Conservation (phyloP, 2,888 invertebrate genomes). For the Synanthedon formicaeformis region DNA sequence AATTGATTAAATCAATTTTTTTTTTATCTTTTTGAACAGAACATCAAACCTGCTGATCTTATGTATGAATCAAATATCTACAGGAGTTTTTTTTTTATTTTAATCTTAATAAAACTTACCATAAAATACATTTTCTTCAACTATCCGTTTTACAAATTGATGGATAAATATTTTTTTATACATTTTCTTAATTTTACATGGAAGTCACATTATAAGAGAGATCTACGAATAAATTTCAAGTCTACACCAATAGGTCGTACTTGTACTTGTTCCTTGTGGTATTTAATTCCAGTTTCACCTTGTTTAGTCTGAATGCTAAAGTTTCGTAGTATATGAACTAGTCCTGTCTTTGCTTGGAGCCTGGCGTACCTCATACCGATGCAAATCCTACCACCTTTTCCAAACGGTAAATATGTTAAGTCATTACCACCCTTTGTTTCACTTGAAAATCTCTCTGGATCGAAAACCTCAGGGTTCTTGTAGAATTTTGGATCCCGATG, state of each 20-base stretch:
- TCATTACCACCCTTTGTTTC: slow-evolving; percentile 22
- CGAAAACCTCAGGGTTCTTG: slow-evolving; percentile 47
- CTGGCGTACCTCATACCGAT: slow-evolving; percentile 41
- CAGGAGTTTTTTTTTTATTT: too few relatives aligned
- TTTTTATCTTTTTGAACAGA: too few relatives aligned
- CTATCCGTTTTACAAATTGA: too few relatives aligned
- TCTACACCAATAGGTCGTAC: slow-evolving; percentile 26
- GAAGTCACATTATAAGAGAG: too few relatives aligned
- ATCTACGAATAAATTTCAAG: slow-evolving; percentile 20
- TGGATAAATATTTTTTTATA: too few relatives aligned
- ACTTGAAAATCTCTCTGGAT: slow-evolving; percentile 42
- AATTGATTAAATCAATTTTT: too few relatives aligned
- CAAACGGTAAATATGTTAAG: slow-evolving; percentile 47
- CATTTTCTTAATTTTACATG: too few relatives aligned
- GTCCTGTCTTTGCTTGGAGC: slow-evolving; percentile 26
- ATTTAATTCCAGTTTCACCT: slow-evolving; percentile 20
- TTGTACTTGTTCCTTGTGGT: slow-evolving; percentile 24
- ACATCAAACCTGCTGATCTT: too few relatives aligned
- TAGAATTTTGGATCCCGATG: slow-evolving; percentile 52
- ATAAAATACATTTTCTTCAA: too few relatives aligned
- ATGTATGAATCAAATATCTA: too few relatives aligned
- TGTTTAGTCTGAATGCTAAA: slow-evolving; percentile 22
- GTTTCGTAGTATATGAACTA: slow-evolving; percentile 24
- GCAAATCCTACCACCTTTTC: slow-evolving; percentile 50
- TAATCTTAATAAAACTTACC: too few relatives aligned